Conservation (phyloP, 2,797 vertebrate genomes). For the Bucorvus abyssinicus region DNA sequence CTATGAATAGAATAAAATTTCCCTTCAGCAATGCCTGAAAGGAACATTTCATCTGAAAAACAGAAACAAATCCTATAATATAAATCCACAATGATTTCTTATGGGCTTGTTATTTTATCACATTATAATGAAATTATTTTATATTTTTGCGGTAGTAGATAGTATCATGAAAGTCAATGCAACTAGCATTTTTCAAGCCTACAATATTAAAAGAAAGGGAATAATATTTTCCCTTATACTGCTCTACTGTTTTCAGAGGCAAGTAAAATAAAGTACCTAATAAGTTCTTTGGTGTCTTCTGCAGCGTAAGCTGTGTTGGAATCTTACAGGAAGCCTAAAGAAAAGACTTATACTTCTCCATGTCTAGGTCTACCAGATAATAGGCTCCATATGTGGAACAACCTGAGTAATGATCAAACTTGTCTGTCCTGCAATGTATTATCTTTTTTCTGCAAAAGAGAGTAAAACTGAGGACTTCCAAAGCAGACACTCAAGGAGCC, state of each 20-base stretch:
- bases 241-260: neutral
- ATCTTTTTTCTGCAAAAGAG: neutral
- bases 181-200: neutral
- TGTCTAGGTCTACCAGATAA: neutral
- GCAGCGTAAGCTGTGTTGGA: neutral
- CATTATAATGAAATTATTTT: neutral
- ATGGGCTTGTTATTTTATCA: neutral
- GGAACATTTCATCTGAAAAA: neutral
- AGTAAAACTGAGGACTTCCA: neutral
- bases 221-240: neutral
- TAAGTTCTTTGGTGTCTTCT: neutral
- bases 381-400: neutral
- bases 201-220: neutral
- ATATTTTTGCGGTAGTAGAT: neutral
- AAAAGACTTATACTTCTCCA: neutral
- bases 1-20: neutral
- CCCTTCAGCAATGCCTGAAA: neutral
- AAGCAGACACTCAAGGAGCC: neutral
- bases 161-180: neutral
- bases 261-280: neutral
- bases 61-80: neutral
- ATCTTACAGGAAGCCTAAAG: neutral
- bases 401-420: neutral
- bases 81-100: neutral
- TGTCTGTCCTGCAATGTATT: neutral